Conservation (phyloP, 1,140 invertebrate species). For the Heliconius eleuchia region DNA sequence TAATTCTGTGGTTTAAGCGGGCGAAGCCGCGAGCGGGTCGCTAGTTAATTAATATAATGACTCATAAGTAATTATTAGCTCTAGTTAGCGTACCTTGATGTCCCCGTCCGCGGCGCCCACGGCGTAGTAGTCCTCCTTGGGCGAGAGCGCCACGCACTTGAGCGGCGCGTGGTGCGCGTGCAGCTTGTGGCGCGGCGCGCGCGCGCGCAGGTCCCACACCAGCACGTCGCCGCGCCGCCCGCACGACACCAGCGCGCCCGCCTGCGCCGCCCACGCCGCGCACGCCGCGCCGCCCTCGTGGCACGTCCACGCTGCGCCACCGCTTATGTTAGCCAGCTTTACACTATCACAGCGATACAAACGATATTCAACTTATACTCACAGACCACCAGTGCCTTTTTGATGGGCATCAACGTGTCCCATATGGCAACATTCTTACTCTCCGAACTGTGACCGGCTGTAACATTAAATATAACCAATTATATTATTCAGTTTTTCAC, state of each 20-base stretch:
- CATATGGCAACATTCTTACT: slow-evolving; percentile 99
- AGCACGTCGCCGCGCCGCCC: slow-evolving; percentile 98
- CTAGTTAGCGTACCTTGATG: slow-evolving; percentile 90
- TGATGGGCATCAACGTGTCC: slow-evolving; percentile 98
- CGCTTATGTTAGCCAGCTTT: too few species aligned
- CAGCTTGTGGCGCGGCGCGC: slow-evolving; percentile 93
- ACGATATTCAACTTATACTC: slow-evolving; percentile 56
- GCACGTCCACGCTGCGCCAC: slow-evolving; percentile 89
- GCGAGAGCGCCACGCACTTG: slow-evolving; percentile 96
- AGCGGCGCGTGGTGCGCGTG: slow-evolving; percentile 96
- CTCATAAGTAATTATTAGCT: too few species aligned
- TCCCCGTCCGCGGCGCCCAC: slow-evolving; percentile 99
- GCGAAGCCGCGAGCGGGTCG: too few species aligned
- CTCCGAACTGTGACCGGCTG: slow-evolving; percentile 97
- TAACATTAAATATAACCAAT: slow-evolving; percentile 41
- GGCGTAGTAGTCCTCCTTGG: slow-evolving; percentile 97
- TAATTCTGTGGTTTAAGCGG: too few species aligned
- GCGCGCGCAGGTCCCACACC: slow-evolving; percentile 95
- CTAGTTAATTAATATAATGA: too few species aligned
- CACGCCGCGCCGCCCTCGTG: slow-evolving; percentile 96
- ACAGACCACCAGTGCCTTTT: slow-evolving; percentile 95
- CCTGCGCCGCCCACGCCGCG: slow-evolving; percentile 94
- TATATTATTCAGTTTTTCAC: not conserved
- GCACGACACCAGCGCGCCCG: slow-evolving; percentile 95
- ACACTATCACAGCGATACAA: too few species aligned